These are phyloP conservation scores for Morbakka virulenta DNA, from an alignment of 30 jellyfish, hydroid and myxozoan genomes.

Conservation along the genomic window DNA sequence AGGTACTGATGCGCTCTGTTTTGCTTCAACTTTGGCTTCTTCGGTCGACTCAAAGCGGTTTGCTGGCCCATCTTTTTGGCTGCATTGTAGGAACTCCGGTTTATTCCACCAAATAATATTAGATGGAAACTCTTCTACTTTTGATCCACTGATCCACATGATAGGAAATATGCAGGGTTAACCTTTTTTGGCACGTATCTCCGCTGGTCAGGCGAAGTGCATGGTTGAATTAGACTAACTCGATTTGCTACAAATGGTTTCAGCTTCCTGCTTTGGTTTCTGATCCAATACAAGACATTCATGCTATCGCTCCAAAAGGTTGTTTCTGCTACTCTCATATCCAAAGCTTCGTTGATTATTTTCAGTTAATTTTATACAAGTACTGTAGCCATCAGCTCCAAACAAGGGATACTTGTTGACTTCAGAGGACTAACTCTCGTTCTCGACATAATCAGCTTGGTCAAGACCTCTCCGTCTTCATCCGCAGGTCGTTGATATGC, in stretches of 20 bases:
- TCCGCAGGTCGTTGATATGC: constrained; percentile 4
- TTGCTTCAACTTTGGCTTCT: no score
- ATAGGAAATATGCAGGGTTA: constrained; percentile 48
- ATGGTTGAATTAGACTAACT: constrained; percentile 23
- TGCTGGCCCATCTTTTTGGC: no score
- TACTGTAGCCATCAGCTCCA: constrained; percentile 51
- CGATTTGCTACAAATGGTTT: constrained; percentile 45
- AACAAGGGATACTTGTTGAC: constrained; percentile 32
- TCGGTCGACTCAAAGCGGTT: no score
- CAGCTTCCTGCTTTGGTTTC: constrained; percentile 19
- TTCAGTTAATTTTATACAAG: not conserved
- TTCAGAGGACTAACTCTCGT: constrained; percentile 40
- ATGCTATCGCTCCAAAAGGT: constrained; percentile 37
- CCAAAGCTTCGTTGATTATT: constrained; percentile 15
- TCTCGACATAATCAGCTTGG: constrained; percentile 16
- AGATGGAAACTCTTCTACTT: no score
- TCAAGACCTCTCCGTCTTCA: not conserved
- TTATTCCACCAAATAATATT: no score
- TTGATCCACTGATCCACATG: no score
- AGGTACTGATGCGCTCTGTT: no score
- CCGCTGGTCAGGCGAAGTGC: constrained; percentile 39
- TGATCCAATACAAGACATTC: constrained; percentile 54
- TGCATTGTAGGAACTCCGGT: no score
- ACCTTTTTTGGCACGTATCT: constrained; percentile 23
- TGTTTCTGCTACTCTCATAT: constrained; percentile 11